Percentiles rank a stretch among this genome's conserved stretches.
Conservation (phyloP, 2,797 vertebrate species). For the Eulemur rubriventer region DNA sequence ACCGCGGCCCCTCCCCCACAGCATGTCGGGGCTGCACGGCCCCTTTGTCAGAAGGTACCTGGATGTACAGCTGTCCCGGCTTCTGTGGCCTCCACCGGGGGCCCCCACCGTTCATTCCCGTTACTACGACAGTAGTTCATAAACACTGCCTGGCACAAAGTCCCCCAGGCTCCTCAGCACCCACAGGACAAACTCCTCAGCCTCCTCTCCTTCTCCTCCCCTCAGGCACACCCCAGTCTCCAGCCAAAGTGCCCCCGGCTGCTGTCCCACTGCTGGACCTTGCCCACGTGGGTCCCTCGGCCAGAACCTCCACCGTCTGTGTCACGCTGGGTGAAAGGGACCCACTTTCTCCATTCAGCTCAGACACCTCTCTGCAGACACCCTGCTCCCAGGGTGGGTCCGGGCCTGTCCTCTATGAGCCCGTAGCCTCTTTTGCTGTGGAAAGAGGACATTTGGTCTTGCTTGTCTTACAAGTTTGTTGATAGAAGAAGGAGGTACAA, state of each 20-base stretch:
- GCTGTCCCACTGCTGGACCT: not conserved
- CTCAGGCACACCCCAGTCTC: not conserved
- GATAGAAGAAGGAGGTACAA: not conserved
- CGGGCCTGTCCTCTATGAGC: not conserved
- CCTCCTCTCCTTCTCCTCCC: not conserved
- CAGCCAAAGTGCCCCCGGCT: not conserved
- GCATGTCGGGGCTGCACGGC: not conserved
- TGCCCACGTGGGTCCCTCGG: not conserved
- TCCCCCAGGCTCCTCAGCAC: not conserved
- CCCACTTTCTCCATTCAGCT: not conserved
- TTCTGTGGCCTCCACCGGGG: not conserved
- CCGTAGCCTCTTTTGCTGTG: not conserved
- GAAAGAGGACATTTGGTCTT: not conserved
- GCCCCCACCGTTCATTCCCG: not conserved
- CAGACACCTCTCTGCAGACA: not conserved
- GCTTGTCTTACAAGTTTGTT: not conserved
- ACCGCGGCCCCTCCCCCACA: not conserved
- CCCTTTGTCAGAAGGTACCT: slow-evolving; percentile 72
- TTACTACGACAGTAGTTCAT: not conserved
- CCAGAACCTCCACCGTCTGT: not conserved
- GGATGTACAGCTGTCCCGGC: slow-evolving; percentile 28
- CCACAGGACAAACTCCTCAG: not conserved
- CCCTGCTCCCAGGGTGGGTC: not conserved
- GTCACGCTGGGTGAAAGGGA: not conserved
- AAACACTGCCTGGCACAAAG: not conserved